Evolutionary conservation across 2,888 invertebrate genomes (phyloP), one percentile per base, ranked within the genome.

Genomic region (Rotaria sp.): DNA sequence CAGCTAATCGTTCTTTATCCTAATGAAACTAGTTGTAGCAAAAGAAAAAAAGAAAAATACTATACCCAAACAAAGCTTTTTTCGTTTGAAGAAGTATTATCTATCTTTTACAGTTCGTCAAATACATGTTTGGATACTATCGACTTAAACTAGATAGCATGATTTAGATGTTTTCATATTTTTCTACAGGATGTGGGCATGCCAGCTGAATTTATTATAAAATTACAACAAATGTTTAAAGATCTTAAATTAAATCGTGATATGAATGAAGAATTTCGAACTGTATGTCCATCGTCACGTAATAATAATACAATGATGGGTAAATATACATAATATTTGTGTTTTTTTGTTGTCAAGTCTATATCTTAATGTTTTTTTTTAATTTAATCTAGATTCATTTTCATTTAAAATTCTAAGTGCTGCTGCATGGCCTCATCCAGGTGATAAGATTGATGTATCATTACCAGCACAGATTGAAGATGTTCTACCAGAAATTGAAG

Each of bases 131-230:
- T 41, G 41, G 8, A 85, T 87, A 26, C 57, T n/a, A 26, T 48
- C 24, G 84, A 87, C 30, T 30, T 15, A 41, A 24, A 80, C 15
- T 75, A 38, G n/a, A n/a, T 88, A 26, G 41, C 3, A 87, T 38
- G 15, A 30, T 55, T 3, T 50, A 50, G 15, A 50, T 50, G 15
- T 18, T 50, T 50, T 1, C 15, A 18, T 50, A 0, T 85, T 30
- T 85, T 86, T 52, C 88, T 95, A 85, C 93, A 97, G 88, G 97
- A 98, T 92, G 96, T 97, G 30, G 99, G 99, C 52, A 99, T 99
- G 98, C 99, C 99, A 7, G 97, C 98, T 0, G 99, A 99, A 92
- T 97, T 96, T 92, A 97, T 99, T 35, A 98, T 97, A 92, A 97
- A 98, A 92, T 92, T 99, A 89, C 96, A 96, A 18, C 93, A 98